Conservation (phyloP, 37 sponge, comb jelly and placozoan species). For the Beroe forskalii region DNA sequence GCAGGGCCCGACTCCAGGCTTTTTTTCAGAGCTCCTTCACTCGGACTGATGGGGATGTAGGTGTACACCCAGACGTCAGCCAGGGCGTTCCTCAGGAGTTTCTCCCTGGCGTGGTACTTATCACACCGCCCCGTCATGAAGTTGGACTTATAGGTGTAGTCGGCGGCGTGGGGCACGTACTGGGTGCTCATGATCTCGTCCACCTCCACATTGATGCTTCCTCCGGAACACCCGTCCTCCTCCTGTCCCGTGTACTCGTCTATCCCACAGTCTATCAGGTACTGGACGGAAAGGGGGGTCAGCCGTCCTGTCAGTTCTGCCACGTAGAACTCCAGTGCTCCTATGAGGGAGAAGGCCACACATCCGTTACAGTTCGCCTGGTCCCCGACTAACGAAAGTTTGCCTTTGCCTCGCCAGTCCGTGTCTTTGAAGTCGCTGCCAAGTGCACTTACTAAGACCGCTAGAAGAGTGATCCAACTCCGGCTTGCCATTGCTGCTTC, state of each 20-base stretch:
- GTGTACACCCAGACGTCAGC: slow-evolving; percentile 46
- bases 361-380: background rate
- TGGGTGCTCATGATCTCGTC: background rate
- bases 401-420: background rate
- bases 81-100: slow-evolving; percentile 42
- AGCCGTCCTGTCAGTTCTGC: background rate
- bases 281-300: background rate
- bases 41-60: background rate
- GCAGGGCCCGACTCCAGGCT: background rate
- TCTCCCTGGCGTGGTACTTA: background rate
- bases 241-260: background rate
- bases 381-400: background rate
- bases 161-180: background rate
- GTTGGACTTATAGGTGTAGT: background rate
- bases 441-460: background rate
- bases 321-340: background rate
- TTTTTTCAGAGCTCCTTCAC: background rate
- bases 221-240: background rate
- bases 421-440: background rate
- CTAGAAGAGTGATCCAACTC: too few species aligned
- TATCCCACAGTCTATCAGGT: background rate
- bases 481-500: too few species aligned
- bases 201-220: background rate
- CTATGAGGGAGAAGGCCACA: background rate
- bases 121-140: background rate